These are phyloP conservation scores for Anolis sagrei DNA, from an alignment of 2,113 vertebrate species.

Conservation along the genomic window DNA sequence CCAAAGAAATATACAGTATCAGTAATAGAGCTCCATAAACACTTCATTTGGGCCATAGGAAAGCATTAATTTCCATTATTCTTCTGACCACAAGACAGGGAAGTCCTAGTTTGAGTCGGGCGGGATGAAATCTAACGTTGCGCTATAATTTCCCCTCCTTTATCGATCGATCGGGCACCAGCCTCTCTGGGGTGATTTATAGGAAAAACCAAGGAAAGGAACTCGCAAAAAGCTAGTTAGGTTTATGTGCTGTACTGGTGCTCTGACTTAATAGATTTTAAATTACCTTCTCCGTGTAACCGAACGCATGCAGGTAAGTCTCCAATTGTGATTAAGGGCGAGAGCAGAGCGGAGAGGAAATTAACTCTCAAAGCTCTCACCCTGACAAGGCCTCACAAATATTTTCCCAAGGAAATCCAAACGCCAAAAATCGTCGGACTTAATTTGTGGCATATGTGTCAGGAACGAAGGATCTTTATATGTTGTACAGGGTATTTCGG, in stretches of 20 bases:
- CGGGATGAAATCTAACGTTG: constrained; percentile 75
- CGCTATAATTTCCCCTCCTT: constrained; percentile 70
- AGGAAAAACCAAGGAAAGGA: constrained; percentile 51
- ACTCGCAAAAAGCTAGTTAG: constrained; percentile 51
- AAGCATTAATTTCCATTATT: constrained; percentile 73
- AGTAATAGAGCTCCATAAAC: constrained; percentile 70
- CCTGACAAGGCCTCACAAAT: background rate
- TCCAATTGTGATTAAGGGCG: constrained; percentile 19
- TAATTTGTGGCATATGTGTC: background rate
- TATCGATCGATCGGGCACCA: constrained; percentile 68
- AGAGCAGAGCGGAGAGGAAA: constrained; percentile 15
- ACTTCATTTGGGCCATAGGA: constrained; percentile 51
- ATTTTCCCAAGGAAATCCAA: background rate
- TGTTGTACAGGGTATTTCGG: background rate
- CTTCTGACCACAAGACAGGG: constrained; percentile 69
- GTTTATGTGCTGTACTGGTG: constrained; percentile 63
- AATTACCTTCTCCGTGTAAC: constrained; percentile 51
- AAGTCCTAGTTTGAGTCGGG: constrained; percentile 69
- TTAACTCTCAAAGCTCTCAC: background rate
- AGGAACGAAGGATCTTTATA: background rate
- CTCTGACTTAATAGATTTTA: constrained; percentile 66
- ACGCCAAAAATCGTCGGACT: background rate
- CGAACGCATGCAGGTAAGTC: background rate
- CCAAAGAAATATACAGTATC: constrained; percentile 67
- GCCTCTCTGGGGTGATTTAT: constrained; percentile 74